Evolutionary conservation across 2,888 invertebrate species (phyloP), one percentile per base, ranked within the genome.

Genomic region (Diarsia dahlii): DNA sequence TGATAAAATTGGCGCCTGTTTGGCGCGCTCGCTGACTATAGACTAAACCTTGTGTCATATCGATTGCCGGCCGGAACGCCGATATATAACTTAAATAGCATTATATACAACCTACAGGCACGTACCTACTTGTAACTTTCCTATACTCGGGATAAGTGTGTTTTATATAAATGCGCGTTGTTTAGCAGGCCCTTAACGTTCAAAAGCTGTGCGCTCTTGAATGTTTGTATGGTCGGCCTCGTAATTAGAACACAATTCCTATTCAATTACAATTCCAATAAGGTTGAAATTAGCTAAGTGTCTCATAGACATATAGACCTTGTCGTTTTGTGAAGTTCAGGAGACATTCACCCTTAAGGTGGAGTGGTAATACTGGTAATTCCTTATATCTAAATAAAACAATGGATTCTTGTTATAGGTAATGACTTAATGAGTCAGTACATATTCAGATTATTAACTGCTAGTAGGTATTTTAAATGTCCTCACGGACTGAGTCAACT

Each of bases 11-110:
- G 28, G 3, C 76, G 80, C 28, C 74, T 62, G 39, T 15, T 15
- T n/a, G 39, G 39, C 28, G 28, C 74, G 80, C 39, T 73, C 13
- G 80, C 18, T 3, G 12, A 9, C 9, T 13, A 0, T 48, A 28
- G 48, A 77, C 80, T 76, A 12, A 71, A 60, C 13, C 20, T n/a
- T 8, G 18, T 10, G 13, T n/a, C 62, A 1, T 46, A 80, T 54
- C 54, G 48, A 72, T 34, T 10, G 56, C 78, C 54, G 80, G 76
- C 52, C 72, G 80, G 80, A 71, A 18, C 64, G 15, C 39, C 23
- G 15, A 28, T 39, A 58, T 34, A 75, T 66, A 50, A 45, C 12
- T 50, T 71, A 60, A 23, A 58, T 2, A 48, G 1, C n/a, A n/a
- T 2, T 50, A n/a, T 46, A 18, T 52, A 28, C 28, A 28, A 52